Evolutionary conservation across 1,140 invertebrate species (phyloP).

Genomic region (Sinella curviseta): DNA sequence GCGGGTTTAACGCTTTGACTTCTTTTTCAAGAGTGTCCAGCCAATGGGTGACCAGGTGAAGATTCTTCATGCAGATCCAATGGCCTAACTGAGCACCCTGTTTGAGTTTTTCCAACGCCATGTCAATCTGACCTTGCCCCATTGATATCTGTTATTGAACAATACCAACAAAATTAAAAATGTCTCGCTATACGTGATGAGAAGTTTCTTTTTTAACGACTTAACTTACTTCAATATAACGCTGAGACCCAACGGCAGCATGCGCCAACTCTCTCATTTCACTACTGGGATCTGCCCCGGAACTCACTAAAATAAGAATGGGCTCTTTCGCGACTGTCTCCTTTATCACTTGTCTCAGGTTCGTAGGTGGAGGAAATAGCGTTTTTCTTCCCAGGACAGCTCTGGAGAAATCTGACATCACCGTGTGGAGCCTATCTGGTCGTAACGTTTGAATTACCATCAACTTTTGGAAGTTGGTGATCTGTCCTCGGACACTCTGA

Average conservation of each 20-base stretch:
- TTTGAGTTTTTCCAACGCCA: slow-evolving; percentile 61
- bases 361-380: slow-evolving; percentile 65
- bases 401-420: slow-evolving; percentile 70
- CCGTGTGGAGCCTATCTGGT: slow-evolving; percentile 75
- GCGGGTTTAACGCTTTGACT: slow-evolving; percentile 62
- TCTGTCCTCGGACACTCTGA: slow-evolving; percentile 58
- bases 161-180: too few relatives aligned
- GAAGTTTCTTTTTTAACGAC: too few relatives aligned
- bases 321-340: slow-evolving; percentile 67
- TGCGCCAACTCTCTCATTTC: slow-evolving; percentile 70
- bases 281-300: slow-evolving; percentile 79
- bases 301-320: slow-evolving; percentile 71
- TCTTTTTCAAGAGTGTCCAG: slow-evolving; percentile 72
- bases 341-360: slow-evolving; percentile 62
- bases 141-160: too few relatives aligned
- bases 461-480: slow-evolving; percentile 80
- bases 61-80: slow-evolving; percentile 83
- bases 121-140: slow-evolving; percentile 71
- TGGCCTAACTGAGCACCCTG: slow-evolving; percentile 61
- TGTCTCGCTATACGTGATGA: not conserved
- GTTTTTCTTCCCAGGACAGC: slow-evolving; percentile 65
- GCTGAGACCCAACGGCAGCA: slow-evolving; percentile 59
- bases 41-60: slow-evolving; percentile 81
- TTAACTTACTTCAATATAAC: slow-evolving; percentile 66
- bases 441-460: slow-evolving; percentile 76